phyloP scores from a whole-genome alignment of 2,797 vertebrate genomes.

The Sus cebifrons region DNA sequence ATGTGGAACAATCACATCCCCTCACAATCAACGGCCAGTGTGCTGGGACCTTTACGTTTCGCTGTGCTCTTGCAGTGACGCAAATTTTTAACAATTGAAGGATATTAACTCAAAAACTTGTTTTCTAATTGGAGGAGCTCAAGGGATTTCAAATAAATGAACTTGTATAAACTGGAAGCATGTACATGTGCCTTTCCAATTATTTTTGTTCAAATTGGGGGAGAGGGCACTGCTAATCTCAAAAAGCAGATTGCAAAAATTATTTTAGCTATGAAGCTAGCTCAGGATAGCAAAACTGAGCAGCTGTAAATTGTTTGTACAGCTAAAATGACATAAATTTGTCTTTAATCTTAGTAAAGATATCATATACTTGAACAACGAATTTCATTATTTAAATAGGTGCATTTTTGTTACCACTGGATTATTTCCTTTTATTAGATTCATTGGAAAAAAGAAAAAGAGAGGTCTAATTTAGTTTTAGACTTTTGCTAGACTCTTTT shows the following conservation, averaged over 20 bases:
- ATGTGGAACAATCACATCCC: constrained; percentile 96
- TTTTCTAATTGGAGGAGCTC: constrained; percentile 93
- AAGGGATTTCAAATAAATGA: constrained; percentile 91
- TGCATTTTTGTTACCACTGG: background rate
- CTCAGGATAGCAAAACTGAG: constrained; percentile 73
- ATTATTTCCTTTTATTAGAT: constrained; percentile 42
- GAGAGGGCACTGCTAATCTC: constrained; percentile 91
- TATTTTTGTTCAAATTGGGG: constrained; percentile 90
- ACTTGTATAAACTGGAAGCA: constrained; percentile 92
- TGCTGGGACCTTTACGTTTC: constrained; percentile 91
- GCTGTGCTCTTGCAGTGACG: constrained; percentile 94
- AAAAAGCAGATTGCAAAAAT: constrained; percentile 89
- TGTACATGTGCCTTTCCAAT: constrained; percentile 92
- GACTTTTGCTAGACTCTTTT: background rate
- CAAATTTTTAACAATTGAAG: constrained; percentile 98
- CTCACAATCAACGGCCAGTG: constrained; percentile 93
- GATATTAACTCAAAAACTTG: constrained; percentile 96
- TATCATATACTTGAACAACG: constrained; percentile 64
- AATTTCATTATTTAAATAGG: constrained; percentile 50
- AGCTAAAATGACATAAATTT: constrained; percentile 76
- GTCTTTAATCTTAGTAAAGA: constrained; percentile 76
- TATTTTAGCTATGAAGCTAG: constrained; percentile 85
- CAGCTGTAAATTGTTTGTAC: constrained; percentile 74
- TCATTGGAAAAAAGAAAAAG: constrained; percentile 25
- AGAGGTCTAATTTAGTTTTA: background rate